Percentiles rank a stretch among this genome's conserved stretches.
phyloP scores from a whole-genome alignment of 2,888 invertebrate species.

The Caenorhabditis becei region DNA sequence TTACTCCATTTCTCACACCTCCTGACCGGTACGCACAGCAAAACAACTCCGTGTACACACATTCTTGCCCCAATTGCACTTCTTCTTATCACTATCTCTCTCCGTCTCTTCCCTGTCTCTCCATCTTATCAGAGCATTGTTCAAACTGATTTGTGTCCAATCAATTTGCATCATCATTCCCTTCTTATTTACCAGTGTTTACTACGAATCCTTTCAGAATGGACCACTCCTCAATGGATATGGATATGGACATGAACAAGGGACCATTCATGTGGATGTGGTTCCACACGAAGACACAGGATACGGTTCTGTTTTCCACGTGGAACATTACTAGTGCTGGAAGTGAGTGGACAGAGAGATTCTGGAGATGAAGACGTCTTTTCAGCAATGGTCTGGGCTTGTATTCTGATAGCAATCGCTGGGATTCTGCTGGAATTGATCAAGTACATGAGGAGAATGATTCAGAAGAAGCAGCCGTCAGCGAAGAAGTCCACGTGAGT shows the following conservation, averaged over 20 bases:
- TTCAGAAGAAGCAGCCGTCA: constrained; percentile 55
- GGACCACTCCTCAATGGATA: constrained; percentile 34
- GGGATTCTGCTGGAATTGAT: constrained; percentile 73
- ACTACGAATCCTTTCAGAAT: too few relatives aligned
- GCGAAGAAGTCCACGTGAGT: constrained; percentile 25
- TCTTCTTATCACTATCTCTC: constrained; percentile 25
- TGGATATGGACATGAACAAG: constrained; percentile 48
- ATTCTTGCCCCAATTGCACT: constrained; percentile 2
- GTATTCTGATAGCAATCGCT: constrained; percentile 70
- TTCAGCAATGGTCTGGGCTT: constrained; percentile 75
- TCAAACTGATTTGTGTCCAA: constrained; percentile 14
- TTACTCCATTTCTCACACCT: too few relatives aligned
- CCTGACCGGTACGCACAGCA: too few relatives aligned
- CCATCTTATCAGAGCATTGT: constrained; percentile 20
- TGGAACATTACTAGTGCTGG: constrained; percentile 75
- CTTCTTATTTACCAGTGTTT: too few relatives aligned
- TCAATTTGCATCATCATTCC: constrained; percentile 26
- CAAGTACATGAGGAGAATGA: constrained; percentile 72
- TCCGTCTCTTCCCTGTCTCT: constrained; percentile 16
- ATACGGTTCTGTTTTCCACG: constrained; percentile 77
- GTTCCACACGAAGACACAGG: constrained; percentile 77
- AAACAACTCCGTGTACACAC: too few relatives aligned
- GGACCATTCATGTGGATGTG: constrained; percentile 79
- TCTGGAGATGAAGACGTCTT: background rate
- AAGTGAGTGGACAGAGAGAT: constrained; percentile 60